These are phyloP conservation scores for Eurois occulta DNA, from an alignment of 2,888 invertebrate genomes.

Conservation along the genomic window DNA sequence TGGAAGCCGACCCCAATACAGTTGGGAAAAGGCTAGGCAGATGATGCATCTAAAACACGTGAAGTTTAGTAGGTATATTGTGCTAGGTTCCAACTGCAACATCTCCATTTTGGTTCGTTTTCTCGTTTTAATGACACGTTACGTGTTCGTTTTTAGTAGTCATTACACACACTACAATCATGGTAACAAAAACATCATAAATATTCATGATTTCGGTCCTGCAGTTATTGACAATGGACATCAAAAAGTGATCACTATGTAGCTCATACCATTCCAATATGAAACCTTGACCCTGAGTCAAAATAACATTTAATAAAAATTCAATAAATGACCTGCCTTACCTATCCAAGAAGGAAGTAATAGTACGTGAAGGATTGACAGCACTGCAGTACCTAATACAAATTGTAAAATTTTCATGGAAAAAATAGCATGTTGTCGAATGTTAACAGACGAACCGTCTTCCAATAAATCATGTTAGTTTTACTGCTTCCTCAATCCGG, in stretches of 20 bases:
- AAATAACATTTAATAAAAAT: slow-evolving; percentile 20
- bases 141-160: no score
- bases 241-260: slow-evolving; percentile 33
- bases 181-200: neutral
- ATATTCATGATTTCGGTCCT: slow-evolving; percentile 1
- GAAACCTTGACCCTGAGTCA: slow-evolving; percentile 27
- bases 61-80: no score
- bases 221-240: neutral
- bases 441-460: neutral
- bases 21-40: no score
- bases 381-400: neutral
- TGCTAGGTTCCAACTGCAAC: no score
- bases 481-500: slow-evolving; percentile 8
- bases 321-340: neutral
- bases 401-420: neutral
- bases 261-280: slow-evolving; percentile 7
- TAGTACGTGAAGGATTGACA: no score
- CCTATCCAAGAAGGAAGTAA: neutral
- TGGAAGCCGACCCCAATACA: no score
- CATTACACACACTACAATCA: neutral
- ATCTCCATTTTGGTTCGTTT: no score
- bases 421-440: neutral
- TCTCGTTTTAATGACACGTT: neutral
- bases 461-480: slow-evolving; percentile 24
- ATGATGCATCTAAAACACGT: no score